Percentiles rank a stretch among this genome's conserved stretches.
These are phyloP conservation scores for Orientallactaga sibirica DNA, from an alignment of 2,797 vertebrate species.

Conservation along the genomic window DNA sequence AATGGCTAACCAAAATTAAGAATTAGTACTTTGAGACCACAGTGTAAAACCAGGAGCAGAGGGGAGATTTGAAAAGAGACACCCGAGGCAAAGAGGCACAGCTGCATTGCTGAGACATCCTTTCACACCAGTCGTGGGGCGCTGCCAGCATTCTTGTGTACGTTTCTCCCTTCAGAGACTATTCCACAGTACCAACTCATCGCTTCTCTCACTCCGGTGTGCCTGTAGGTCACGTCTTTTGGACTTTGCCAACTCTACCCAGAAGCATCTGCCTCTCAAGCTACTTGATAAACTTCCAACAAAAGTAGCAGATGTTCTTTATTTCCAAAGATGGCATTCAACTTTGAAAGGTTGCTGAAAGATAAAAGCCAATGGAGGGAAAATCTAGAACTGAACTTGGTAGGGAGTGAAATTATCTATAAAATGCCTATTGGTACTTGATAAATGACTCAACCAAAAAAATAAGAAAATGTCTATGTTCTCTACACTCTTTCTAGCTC, in stretches of 20 bases:
- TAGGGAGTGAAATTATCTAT: background rate
- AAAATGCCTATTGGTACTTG: slow-evolving; percentile 4
- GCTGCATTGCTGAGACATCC: background rate
- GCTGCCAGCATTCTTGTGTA: background rate
- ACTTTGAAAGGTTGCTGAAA: slow-evolving; percentile 63
- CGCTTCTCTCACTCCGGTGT: background rate
- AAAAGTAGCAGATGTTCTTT: slow-evolving; percentile 37
- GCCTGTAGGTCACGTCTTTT: background rate
- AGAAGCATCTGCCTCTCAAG: slow-evolving; percentile 46
- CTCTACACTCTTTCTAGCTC: too few species aligned
- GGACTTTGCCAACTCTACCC: background rate
- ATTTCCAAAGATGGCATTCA: slow-evolving; percentile 57
- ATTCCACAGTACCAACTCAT: background rate
- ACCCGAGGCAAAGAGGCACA: rapidly evolving
- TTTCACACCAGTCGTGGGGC: background rate
- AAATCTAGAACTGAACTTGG: slow-evolving; percentile 38
- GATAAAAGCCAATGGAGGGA: background rate
- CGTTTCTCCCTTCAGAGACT: background rate
- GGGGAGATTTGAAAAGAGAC: background rate
- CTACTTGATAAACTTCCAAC: slow-evolving; percentile 32
- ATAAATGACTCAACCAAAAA: slow-evolving; percentile 6
- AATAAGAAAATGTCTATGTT: background rate
- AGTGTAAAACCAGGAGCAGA: background rate
- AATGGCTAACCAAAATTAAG: background rate
- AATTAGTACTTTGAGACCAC: background rate